phyloP scores from a whole-genome alignment of 2,888 invertebrate genomes.

The Tetranychus truncatus region DNA sequence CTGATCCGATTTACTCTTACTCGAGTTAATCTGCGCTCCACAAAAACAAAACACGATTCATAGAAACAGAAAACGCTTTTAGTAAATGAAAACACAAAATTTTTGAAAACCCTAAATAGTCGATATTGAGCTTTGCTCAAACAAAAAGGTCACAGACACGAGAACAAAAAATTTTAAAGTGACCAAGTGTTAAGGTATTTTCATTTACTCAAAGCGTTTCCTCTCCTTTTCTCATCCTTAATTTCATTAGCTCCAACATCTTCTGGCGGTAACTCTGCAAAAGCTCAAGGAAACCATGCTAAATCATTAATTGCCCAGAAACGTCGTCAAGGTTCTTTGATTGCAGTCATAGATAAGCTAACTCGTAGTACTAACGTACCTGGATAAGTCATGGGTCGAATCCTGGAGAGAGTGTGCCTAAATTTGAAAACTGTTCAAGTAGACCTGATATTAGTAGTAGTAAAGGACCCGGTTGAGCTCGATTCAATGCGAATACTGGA shows the following conservation, averaged over 20 bases:
- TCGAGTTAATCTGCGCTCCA: too few relatives aligned
- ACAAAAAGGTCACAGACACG: too few relatives aligned
- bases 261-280: background rate
- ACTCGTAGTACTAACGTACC: background rate
- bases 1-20: too few relatives aligned
- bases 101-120: too few relatives aligned
- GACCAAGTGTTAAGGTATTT: too few relatives aligned
- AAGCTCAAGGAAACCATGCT: constrained; percentile 19
- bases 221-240: constrained; percentile 10
- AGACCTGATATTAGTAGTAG: constrained; percentile 28
- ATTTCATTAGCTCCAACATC: background rate
- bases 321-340: constrained; percentile 34
- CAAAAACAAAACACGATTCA: too few relatives aligned
- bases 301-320: constrained; percentile 20
- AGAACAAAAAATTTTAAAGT: too few relatives aligned
- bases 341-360: constrained; percentile 62
- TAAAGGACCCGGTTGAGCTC: background rate
- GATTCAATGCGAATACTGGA: background rate
- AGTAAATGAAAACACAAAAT: too few relatives aligned
- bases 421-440: constrained; percentile 24
- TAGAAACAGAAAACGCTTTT: too few relatives aligned
- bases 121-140: too few relatives aligned
- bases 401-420: constrained; percentile 6
- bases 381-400: background rate
- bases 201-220: too few relatives aligned